phyloP scores from a whole-genome alignment of 2,113 vertebrate genomes.

The Callochromis pleurospilus region DNA sequence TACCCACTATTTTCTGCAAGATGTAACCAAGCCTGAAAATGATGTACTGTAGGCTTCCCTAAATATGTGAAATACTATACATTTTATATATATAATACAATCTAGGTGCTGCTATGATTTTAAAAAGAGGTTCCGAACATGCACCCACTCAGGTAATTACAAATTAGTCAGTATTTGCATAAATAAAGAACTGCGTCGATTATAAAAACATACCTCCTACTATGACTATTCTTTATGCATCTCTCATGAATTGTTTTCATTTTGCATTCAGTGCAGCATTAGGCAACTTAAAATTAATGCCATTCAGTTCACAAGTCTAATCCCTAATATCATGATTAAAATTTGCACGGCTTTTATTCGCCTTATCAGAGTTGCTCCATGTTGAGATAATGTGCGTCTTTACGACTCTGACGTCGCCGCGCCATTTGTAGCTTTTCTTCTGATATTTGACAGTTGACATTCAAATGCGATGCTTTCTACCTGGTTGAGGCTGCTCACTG shows the following conservation, averaged over 20 bases:
- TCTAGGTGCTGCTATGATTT: conserved; percentile 14
- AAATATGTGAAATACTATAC: background rate
- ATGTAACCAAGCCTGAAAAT: background rate
- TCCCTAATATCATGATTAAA: conserved; percentile 61
- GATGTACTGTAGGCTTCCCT: background rate
- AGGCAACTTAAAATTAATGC: conserved; percentile 54
- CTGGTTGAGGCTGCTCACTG: conserved; percentile 26
- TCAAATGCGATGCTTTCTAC: conserved; percentile 56
- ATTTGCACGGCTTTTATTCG: conserved; percentile 46
- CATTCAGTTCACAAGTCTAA: conserved; percentile 49
- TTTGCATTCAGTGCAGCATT: conserved; percentile 40
- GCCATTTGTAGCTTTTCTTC: conserved; percentile 56
- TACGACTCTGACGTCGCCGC: conserved; percentile 17
- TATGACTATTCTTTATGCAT: conserved; percentile 44
- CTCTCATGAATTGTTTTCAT: conserved; percentile 40
- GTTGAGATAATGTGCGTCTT: conserved; percentile 51
- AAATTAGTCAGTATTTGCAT: conserved; percentile 59
- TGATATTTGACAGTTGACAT: conserved; percentile 73
- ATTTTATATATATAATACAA: background rate
- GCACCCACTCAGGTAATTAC: conserved; percentile 50
- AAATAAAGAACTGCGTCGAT: conserved; percentile 47
- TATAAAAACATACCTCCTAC: conserved; percentile 55
- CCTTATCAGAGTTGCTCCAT: conserved; percentile 46
- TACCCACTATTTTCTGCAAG: background rate
- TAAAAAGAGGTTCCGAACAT: conserved; percentile 14